Percentiles rank a stretch among this genome's conserved stretches.
Conservation (phyloP, 2,888 invertebrate species). For the Parnassius mnemosyne region DNA sequence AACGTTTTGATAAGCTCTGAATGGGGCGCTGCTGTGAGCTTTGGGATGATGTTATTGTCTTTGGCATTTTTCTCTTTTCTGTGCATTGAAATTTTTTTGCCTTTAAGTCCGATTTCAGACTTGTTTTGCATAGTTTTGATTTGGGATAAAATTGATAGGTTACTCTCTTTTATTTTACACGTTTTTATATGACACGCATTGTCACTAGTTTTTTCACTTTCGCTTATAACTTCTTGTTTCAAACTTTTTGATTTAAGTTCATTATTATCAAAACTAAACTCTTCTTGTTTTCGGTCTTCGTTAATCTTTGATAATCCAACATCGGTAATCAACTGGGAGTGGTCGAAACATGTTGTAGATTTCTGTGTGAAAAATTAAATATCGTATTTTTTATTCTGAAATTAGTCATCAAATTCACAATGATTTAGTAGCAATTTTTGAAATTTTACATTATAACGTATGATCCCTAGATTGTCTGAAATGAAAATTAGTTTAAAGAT, state of each 20-base stretch:
- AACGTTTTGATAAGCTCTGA: constrained; percentile 70
- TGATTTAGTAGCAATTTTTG: too few species aligned
- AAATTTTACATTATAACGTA: too few species aligned
- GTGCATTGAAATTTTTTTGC: constrained; percentile 62
- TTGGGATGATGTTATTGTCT: constrained; percentile 52
- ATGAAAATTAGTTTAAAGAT: too few species aligned
- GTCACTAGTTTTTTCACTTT: constrained; percentile 37
- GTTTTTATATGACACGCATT: constrained; percentile 46
- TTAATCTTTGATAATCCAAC: constrained; percentile 33
- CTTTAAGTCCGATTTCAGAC: constrained; percentile 67
- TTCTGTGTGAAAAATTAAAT: constrained; percentile 46
- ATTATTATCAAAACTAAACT: constrained; percentile 36
- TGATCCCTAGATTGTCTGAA: too few species aligned
- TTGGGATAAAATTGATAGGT: constrained; percentile 62
- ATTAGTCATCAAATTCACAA: too few species aligned
- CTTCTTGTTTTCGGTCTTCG: constrained; percentile 35
- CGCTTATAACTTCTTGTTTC: constrained; percentile 32
- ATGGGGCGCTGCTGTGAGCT: constrained; percentile 51
- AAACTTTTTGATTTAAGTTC: constrained; percentile 33
- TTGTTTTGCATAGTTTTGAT: constrained; percentile 71
- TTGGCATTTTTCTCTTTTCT: constrained; percentile 60
- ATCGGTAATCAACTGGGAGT: constrained; percentile 57
- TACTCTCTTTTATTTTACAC: constrained; percentile 63
- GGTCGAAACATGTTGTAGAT: constrained; percentile 70
- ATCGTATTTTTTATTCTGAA: too few species aligned